Evolutionary conservation across 1,140 invertebrate genomes (phyloP).

Genomic region (Drosophila baimaii): DNA sequence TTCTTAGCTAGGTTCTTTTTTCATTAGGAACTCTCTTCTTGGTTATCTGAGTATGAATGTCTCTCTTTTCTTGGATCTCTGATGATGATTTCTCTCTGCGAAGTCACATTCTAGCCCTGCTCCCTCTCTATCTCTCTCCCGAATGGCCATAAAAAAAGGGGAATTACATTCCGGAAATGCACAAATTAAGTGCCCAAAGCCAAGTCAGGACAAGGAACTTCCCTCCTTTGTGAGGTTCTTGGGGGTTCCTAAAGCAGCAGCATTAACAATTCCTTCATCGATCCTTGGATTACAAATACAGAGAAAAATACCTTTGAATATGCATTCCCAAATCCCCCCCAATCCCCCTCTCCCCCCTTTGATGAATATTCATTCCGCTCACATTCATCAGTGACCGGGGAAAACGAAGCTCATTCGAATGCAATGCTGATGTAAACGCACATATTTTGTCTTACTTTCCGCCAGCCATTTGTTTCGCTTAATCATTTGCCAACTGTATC

Average conservation of each 20-base stretch:
- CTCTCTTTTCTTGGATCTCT: background rate
- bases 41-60: too few relatives aligned
- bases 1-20: background rate
- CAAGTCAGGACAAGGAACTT: too few relatives aligned
- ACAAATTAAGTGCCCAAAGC: slow-evolving; percentile 7
- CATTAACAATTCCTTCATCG: slow-evolving; percentile 17
- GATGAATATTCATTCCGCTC: slow-evolving; percentile 17
- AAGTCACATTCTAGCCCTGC: background rate
- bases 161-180: background rate
- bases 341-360: too few relatives aligned
- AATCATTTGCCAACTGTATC: slow-evolving; percentile 28
- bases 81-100: background rate
- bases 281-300: background rate
- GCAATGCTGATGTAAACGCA: slow-evolving; percentile 14
- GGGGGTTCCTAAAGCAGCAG: too few relatives aligned
- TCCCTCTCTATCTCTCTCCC: too few relatives aligned
- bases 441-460: slow-evolving; percentile 27
- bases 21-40: background rate
- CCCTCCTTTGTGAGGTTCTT: too few relatives aligned
- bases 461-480: slow-evolving; percentile 20
- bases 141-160: too few relatives aligned
- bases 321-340: too few relatives aligned
- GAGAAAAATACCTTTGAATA: slow-evolving; percentile 6
- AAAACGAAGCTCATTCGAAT: slow-evolving; percentile 27
- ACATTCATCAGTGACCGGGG: slow-evolving; percentile 10